Percentiles rank a stretch among this genome's conserved stretches.
Conservation (phyloP, 2,888 invertebrate species). For the Erynnis tages region DNA sequence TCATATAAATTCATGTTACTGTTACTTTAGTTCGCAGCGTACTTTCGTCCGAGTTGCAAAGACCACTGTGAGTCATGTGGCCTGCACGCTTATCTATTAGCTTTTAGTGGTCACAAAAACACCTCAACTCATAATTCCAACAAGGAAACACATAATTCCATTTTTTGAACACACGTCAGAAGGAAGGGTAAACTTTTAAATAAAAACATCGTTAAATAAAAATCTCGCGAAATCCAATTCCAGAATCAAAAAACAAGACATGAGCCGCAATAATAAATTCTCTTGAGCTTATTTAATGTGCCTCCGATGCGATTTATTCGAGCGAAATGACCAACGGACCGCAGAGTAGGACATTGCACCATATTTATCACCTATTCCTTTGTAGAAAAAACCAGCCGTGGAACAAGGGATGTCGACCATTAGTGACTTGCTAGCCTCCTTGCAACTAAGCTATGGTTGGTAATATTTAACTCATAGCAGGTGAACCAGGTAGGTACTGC, state of each 20-base stretch:
- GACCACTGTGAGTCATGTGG: too few species aligned
- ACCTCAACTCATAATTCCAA: too few species aligned
- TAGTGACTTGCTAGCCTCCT: not conserved
- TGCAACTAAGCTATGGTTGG: not conserved
- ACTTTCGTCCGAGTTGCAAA: too few species aligned
- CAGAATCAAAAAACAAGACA: conserved; percentile 18
- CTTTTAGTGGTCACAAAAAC: too few species aligned
- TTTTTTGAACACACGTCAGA: too few species aligned
- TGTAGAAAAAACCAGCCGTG: conserved; percentile 25
- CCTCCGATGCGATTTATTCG: conserved; percentile 23
- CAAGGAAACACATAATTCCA: too few species aligned
- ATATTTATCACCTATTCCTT: conserved; percentile 27
- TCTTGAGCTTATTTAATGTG: conserved; percentile 18
- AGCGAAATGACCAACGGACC: conserved; percentile 22
- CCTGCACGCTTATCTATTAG: too few species aligned
- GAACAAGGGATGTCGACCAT: conserved; percentile 31
- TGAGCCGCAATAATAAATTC: conserved; percentile 23
- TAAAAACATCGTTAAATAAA: conserved; percentile 8
- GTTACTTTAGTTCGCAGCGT: too few species aligned
- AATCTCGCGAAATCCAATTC: conserved; percentile 18
- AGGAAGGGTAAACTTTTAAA: not conserved
- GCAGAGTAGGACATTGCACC: conserved; percentile 27
- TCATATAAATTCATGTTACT: too few species aligned
- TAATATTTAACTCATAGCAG: not conserved
- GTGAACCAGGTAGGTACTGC: too few species aligned